phyloP scores from a whole-genome alignment of 2,797 vertebrate genomes.

The Propithecus deckenii region DNA sequence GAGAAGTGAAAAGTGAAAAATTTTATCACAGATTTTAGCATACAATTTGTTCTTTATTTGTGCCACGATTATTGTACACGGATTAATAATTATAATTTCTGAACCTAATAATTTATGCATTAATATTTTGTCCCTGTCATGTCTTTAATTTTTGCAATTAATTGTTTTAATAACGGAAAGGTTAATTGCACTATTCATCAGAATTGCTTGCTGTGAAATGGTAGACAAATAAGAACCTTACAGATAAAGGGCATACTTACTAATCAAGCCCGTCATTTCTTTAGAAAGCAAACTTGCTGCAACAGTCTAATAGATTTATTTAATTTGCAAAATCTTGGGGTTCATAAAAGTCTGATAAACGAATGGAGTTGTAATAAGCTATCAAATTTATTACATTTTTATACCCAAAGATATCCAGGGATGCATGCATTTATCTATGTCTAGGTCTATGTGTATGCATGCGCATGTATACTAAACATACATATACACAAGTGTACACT shows the following conservation, averaged over 20 bases:
- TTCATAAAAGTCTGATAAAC: neutral
- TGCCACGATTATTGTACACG: slow-evolving; percentile 78
- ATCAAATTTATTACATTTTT: neutral
- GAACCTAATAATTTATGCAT: slow-evolving; percentile 86
- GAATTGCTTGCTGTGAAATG: slow-evolving; percentile 81
- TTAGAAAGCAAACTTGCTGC: slow-evolving; percentile 42
- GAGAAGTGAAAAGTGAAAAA: slow-evolving; percentile 69
- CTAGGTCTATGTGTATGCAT: neutral
- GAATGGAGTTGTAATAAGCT: neutral
- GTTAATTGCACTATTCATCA: slow-evolving; percentile 87
- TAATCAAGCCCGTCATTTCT: slow-evolving; percentile 79
- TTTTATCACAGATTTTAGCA: slow-evolving; percentile 74
- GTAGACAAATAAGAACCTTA: slow-evolving; percentile 82
- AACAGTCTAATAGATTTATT: slow-evolving; percentile 38
- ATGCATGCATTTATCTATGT: neutral
- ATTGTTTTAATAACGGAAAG: slow-evolving; percentile 86
- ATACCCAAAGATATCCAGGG: neutral
- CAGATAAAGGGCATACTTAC: slow-evolving; percentile 80
- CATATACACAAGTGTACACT: neutral
- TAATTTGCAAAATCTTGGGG: slow-evolving; percentile 24
- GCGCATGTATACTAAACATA: neutral
- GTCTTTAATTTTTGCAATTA: slow-evolving; percentile 86
- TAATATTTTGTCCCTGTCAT: slow-evolving; percentile 84
- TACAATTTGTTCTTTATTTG: slow-evolving; percentile 81
- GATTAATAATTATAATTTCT: slow-evolving; percentile 85